Evolutionary conservation across 1,140 invertebrate species (phyloP), one percentile per base, ranked within the genome.

Genomic region (Cepaea nemoralis): DNA sequence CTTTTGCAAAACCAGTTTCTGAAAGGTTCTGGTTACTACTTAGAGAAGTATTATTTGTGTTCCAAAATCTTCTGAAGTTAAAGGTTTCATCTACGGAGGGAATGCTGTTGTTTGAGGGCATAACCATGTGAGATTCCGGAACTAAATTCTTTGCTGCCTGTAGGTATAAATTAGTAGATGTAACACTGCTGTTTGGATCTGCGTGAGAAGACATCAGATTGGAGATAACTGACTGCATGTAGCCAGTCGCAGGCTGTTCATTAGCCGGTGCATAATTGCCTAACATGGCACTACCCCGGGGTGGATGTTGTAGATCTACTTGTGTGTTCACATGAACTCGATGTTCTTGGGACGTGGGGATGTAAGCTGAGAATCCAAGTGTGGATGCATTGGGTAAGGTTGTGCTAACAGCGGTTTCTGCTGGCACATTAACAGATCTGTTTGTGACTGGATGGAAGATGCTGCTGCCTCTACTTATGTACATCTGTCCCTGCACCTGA

Each of bases 161-260:
- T 16, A 88, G 70, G 75, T 86, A 88, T 76, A 85, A 87, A 78
- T 83, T 85, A 19, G 88, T 88, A 77, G 88, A 89, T 33, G 88
- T 88, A 14, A 88, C 86, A 22, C 88, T 86, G 66, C 85, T 88
- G 14, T 84, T 86, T 1, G 86, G 84, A 3, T 86, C 84, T 31
- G 86, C 82, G 0, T 2, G 27, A 22, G 83, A 82, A 37, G 85
- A 85, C 80, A 90, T 87, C 14, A 89, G 85, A 67, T 87, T 88
- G 48, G 88, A 86, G n/a, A 88, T 84, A 35, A 89, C 87, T 40
- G 87, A 87, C 39, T 86, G 86, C 40, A 89, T 75, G 55, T 87
- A 88, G 76, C 87, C 86, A 39, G 78, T 48, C 42, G 37, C 40
- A 24, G 71, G 67, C 33, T 73, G 67, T 8, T 73, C 67, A 42